Conservation (phyloP, 2,113 vertebrate species). For the Vulpes lagopus region DNA sequence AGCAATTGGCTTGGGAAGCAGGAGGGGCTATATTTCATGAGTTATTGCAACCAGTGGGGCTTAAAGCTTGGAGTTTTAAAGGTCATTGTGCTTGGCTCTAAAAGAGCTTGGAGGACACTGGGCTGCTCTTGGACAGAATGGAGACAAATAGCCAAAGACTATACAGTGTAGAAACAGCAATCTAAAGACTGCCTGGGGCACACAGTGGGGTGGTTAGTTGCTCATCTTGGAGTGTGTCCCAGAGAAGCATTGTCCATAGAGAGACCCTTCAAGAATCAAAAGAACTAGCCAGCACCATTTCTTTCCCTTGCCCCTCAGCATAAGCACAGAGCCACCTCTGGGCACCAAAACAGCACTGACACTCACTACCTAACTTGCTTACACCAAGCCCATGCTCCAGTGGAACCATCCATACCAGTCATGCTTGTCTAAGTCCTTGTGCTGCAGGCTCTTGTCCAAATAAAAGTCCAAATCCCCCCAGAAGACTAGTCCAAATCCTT, state of each 20-base stretch:
- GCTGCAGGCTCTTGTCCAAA: too few relatives aligned
- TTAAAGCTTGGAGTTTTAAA: neutral
- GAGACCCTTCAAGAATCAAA: neutral
- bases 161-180: neutral
- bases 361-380: neutral
- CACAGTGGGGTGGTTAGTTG: neutral
- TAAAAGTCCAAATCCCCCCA: neutral
- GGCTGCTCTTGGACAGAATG: neutral
- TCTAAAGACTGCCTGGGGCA: neutral
- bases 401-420: neutral
- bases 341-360: neutral
- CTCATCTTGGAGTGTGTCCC: neutral
- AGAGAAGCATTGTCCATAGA: neutral
- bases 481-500: neutral
- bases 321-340: neutral
- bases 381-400: neutral
- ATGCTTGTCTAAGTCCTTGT: neutral
- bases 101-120: neutral
- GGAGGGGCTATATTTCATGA: neutral
- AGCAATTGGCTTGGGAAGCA: neutral
- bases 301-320: neutral
- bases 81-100: neutral
- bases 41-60: neutral
- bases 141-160: neutral
- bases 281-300: neutral